Base-by-base conservation (phyloP, 2,888 invertebrate genomes). In the Eurois occulta region DNA sequence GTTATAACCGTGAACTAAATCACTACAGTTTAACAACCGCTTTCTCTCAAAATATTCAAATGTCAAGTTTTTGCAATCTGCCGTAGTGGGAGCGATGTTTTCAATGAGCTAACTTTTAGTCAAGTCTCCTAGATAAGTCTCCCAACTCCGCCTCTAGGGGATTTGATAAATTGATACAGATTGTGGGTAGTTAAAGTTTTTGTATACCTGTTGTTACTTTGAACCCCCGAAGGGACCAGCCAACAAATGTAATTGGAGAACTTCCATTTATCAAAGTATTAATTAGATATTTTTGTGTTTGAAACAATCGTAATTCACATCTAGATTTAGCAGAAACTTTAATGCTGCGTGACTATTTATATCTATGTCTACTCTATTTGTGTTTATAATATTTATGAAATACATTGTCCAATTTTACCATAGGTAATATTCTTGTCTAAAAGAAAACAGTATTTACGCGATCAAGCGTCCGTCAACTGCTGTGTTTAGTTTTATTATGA, bases 151-250 rank as follows among this genome's bases (percentile, higher is more conserved):
- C 75, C 87, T 85, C 84, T 81, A 68, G 79, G 86, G 88, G 85
- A 87, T 85, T 88, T 90, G 91, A 92, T 92, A 91, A 91, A 92
- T 92, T 92, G 90, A 92, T 91, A 91, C 88, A 91, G 91, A 92
- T 92, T 91, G 92, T 70, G 88, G 85, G 76, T 87, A 88, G 89
- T 90, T 87, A 85, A 87, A 89, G 89, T 89, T 92, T 80, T 86
- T 82, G 86, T 81, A 80, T 88, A 85, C 86, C 84, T 85, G 81
- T 84, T 88, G 83, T 87, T 84, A 77, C 71, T 75, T 13, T 58
- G 48, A 16, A 68, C 16, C 77, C 77, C 66, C 73, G 16, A 52
- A 75, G 77, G 73, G 77, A 71, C 32, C 35, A 24, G 41, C 65
- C 70, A 43, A 79, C 86, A 76, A 85, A 77, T 83, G 76, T 84